Evolutionary conservation across 2,888 invertebrate genomes (phyloP).

Genomic region (Baccha elongata): DNA sequence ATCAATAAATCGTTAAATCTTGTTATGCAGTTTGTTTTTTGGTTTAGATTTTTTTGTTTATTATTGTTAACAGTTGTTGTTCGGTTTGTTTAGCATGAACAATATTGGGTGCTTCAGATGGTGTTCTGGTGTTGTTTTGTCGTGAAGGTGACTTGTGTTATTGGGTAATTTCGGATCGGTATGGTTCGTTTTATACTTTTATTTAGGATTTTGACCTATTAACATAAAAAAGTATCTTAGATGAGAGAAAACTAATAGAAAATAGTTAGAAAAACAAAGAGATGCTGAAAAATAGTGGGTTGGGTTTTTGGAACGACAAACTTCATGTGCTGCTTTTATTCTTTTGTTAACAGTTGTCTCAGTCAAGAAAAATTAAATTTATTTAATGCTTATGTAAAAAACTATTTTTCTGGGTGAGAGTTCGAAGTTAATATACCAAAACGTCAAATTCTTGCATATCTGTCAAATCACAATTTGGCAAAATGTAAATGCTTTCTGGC

Average conservation of each 20-base stretch:
- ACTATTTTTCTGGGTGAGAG: too few relatives aligned
- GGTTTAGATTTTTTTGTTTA: not conserved
- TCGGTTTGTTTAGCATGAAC: slow-evolving; percentile 26
- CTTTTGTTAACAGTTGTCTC: too few relatives aligned
- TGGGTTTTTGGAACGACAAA: too few relatives aligned
- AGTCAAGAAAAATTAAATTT: too few relatives aligned
- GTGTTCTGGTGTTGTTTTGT: slow-evolving; percentile 13
- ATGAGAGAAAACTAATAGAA: too few relatives aligned
- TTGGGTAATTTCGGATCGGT: slow-evolving; percentile 22
- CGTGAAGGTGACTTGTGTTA: slow-evolving; percentile 25
- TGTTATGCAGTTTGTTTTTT: not conserved
- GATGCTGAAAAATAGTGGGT: not conserved
- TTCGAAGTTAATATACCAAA: too few relatives aligned
- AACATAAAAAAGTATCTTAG: not conserved
- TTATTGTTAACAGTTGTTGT: not conserved
- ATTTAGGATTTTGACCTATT: slow-evolving; percentile 3
- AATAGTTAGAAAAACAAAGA: too few relatives aligned
- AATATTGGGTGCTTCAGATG: slow-evolving; percentile 14
- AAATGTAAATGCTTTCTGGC: too few relatives aligned
- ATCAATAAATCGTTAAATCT: slow-evolving; percentile 50
- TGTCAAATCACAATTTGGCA: too few relatives aligned
- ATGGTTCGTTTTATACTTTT: slow-evolving; percentile 8
- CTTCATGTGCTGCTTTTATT: too few relatives aligned
- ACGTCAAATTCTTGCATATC: too few relatives aligned
- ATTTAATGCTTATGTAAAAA: too few relatives aligned